phyloP scores from a whole-genome alignment of 2,797 vertebrate genomes.

The Schizopygopsis malacanthus region DNA sequence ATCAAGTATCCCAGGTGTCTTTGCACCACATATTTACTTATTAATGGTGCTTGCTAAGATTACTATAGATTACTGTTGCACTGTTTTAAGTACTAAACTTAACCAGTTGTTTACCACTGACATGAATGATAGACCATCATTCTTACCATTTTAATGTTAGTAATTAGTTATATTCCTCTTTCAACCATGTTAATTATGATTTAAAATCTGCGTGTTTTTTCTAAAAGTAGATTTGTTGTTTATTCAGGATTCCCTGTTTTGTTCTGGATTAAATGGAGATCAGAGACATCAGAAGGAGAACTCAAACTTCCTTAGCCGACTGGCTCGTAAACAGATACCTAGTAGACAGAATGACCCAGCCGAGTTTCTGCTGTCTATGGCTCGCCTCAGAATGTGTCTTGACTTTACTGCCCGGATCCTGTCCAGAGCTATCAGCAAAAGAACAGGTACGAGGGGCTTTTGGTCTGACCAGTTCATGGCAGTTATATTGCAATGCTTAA shows the following conservation, averaged over 20 bases:
- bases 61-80: neutral
- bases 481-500: neutral
- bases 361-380: constrained; percentile 74
- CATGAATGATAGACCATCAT: neutral
- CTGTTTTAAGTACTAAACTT: neutral
- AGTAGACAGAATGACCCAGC: constrained; percentile 65
- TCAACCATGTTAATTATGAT: neutral
- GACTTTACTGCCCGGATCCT: constrained; percentile 68
- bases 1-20: neutral
- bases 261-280: constrained; percentile 49
- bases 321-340: constrained; percentile 69
- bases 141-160: too few species aligned
- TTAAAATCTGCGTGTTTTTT: neutral
- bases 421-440: constrained; percentile 12
- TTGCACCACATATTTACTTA: neutral
- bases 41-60: neutral
- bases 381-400: constrained; percentile 71
- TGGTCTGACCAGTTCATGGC: neutral
- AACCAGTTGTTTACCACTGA: neutral
- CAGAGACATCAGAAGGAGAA: constrained; percentile 46
- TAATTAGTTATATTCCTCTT: neutral
- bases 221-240: constrained; percentile 29
- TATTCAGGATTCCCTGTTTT: constrained; percentile 73
- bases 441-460: constrained; percentile 51
- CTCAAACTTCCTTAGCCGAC: constrained; percentile 69